These are phyloP conservation scores for Pachydiplax longipennis DNA, from an alignment of 2,888 invertebrate species.

Conservation along the genomic window DNA sequence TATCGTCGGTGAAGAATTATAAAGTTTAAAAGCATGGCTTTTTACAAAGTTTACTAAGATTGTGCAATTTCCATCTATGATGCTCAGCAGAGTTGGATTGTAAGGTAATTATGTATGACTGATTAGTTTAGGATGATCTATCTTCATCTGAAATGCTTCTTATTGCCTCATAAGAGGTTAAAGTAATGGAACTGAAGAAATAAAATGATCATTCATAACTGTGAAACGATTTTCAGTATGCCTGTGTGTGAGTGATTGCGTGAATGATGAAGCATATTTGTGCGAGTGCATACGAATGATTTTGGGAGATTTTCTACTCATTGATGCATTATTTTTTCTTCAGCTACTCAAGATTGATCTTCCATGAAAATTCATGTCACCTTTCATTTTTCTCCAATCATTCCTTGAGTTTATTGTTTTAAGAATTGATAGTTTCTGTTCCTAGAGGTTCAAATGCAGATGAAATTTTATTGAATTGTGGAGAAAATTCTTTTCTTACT, in stretches of 20 bases:
- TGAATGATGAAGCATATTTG: background rate
- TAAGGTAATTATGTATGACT: slow-evolving; percentile 41
- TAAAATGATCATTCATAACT: slow-evolving; percentile 25
- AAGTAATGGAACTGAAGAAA: slow-evolving; percentile 35
- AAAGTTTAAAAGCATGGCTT: slow-evolving; percentile 28
- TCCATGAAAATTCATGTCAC: background rate
- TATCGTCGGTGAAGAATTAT: slow-evolving; percentile 16
- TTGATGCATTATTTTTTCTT: slow-evolving; percentile 7
- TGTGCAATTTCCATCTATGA: slow-evolving; percentile 44
- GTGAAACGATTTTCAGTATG: slow-evolving; percentile 22
- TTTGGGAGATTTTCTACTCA: slow-evolving; percentile 19
- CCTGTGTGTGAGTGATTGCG: background rate
- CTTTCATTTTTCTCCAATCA: slow-evolving; percentile 3
- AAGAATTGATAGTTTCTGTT: background rate
- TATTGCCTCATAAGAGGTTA: slow-evolving; percentile 23
- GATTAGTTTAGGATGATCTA: slow-evolving; percentile 36
- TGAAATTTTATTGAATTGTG: background rate
- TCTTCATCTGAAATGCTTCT: slow-evolving; percentile 38
- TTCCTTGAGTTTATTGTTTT: slow-evolving; percentile 21
- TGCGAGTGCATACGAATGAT: background rate
- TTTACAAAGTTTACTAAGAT: slow-evolving; percentile 26
- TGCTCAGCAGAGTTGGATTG: slow-evolving; percentile 42
- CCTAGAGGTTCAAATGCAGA: background rate
- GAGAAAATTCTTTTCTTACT: background rate
- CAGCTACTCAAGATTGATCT: background rate